Evolutionary conservation across 1,140 invertebrate species (phyloP), one percentile per base, ranked within the genome.

Genomic region (Anadara kagoshimensis): DNA sequence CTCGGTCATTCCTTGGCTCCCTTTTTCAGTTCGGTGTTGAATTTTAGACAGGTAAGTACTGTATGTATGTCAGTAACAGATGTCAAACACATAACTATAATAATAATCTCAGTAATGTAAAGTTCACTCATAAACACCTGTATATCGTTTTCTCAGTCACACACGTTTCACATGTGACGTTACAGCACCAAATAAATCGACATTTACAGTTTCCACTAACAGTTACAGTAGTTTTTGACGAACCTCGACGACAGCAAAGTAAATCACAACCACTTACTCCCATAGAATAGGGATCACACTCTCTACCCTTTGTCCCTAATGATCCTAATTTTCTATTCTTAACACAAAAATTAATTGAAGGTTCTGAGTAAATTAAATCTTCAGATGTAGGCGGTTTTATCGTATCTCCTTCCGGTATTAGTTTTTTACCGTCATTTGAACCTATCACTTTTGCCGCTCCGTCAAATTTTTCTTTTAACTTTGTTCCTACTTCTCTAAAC

Each of bases 291-390:
- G 83, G 82, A 66, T 90, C 89, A 77, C 91, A 91, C 20, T 75
- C 63, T 58, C 90, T 75, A 43, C 81, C 86, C 26, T 75, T 78
- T 0, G 86, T 87, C 45, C 86, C 86, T 54, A 83, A 63, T 14
- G 83, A 82, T 5, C 86, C 86, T n/a, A 66, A 61, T 57, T 82
- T 83, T 62, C 74, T 72, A 59, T 79, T 86, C 56, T 74, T 72
- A 51, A 78, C 95, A 86, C 97, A 98, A 88, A 98, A 98, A 85
- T 97, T 95, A 0, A 96, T 96, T 24, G 96, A 97, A 49, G 92
- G 89, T 84, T 97, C 94, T 73, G 97, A 90, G 89, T 93, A 97
- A n/a, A 98, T 95, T 73, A 98, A 90, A 83, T 97, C 95, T 10
- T 94, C 93, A 0, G 95, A 95, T 4, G 95, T 95, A 93, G 88